Evolutionary conservation across 2,888 invertebrate species (phyloP), one percentile per base, ranked within the genome.

Genomic region (Rhodophaea formosa): DNA sequence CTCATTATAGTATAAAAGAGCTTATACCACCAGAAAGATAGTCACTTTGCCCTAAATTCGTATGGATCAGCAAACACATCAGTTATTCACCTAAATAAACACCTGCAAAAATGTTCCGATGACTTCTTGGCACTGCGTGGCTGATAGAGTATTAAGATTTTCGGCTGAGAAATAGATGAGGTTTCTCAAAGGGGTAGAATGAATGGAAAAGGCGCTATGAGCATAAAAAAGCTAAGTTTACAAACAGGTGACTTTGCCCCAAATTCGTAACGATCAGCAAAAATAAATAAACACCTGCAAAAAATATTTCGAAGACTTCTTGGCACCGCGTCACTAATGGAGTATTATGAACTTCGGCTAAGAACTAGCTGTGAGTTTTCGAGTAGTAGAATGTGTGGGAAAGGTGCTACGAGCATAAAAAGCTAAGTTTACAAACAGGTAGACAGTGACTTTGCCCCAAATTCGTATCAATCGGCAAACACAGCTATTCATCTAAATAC

Each of bases 121-220:
- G 51, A 51, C 51, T 51, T 51, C 16, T 7, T 15, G 51, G 80
- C 69, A 78, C 82, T 77, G 79, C 75, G 74, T 77, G 79, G 77
- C 86, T 88, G 88, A 89, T 88, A 86, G 86, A 88, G 87, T 88
- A 88, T 89, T 88, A 89, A 88, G 88, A 89, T 89, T 80, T 89
- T 86, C 78, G 76, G 69, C 77, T 77, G 74, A 84, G 82, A 84
- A 84, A 77, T 81, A 77, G 74, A 75, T 74, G 75, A 75, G 80
- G 78, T 80, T 74, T 72, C 75, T 75, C 61, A n/a, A 61, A 71
- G 66, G 70, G 71, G 61, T 61, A 66, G 69, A 15, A 51, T 16
- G 51, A 35, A 35, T 35, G 51, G 51, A 10, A 15, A 51, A 16
- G 51, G 51, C 35, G 15, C 67, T 64, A 64, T 58, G 65, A 23